Conservation (phyloP, 1,140 invertebrate species). For the Glossosoma conforme region DNA sequence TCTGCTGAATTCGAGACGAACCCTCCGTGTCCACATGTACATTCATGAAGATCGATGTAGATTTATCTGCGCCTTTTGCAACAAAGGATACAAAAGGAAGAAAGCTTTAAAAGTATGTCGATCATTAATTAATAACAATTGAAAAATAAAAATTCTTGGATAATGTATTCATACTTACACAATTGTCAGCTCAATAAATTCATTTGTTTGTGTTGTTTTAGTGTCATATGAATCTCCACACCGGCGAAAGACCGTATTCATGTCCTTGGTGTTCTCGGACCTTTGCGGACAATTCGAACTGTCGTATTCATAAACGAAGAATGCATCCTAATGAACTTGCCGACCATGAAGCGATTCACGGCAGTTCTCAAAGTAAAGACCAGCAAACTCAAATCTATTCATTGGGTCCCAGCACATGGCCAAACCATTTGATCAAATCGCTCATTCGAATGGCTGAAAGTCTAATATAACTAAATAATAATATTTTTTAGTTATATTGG, state of each 20-base stretch:
- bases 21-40: slow-evolving; percentile 19
- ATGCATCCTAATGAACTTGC: slow-evolving; percentile 24
- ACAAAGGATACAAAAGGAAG: slow-evolving; percentile 29
- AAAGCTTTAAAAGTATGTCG: slow-evolving; percentile 21
- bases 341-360: slow-evolving; percentile 25
- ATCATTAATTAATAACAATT: neutral
- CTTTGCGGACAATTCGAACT: slow-evolving; percentile 27
- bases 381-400: neutral
- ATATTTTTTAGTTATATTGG: neutral
- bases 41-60: slow-evolving; percentile 19
- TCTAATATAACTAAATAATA: neutral
- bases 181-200: neutral
- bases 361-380: slow-evolving; percentile 15
- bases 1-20: slow-evolving; percentile 19
- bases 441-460: neutral
- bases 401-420: neutral
- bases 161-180: neutral
- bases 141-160: neutral
- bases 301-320: slow-evolving; percentile 22
- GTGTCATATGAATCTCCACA: slow-evolving; percentile 26
- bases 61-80: slow-evolving; percentile 25
- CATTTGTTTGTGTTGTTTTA: slow-evolving; percentile 7
- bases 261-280: slow-evolving; percentile 28
- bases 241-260: slow-evolving; percentile 20
- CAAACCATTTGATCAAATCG: neutral